These are phyloP conservation scores for Thryonomys swinderianus DNA, from an alignment of 2,113 vertebrate genomes.

Conservation along the genomic window DNA sequence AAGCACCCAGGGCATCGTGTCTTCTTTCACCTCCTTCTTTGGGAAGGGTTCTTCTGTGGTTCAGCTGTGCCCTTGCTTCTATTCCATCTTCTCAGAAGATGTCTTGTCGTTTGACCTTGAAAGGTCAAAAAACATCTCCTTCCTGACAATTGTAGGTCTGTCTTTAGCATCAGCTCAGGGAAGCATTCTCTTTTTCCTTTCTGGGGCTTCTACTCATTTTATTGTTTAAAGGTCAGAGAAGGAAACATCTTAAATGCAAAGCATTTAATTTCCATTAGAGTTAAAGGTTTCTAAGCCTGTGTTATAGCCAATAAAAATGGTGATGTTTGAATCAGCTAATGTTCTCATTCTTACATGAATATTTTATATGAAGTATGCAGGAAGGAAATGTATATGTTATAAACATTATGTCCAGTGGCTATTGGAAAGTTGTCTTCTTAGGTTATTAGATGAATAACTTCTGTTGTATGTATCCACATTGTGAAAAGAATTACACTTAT, in stretches of 20 bases:
- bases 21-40: not conserved
- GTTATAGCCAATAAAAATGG: slow-evolving; percentile 58
- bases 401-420: slow-evolving; percentile 34
- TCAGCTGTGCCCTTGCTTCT: not conserved
- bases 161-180: not conserved
- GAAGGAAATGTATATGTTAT: slow-evolving; percentile 68
- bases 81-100: not conserved
- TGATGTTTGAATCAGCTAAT: slow-evolving; percentile 64
- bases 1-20: not conserved
- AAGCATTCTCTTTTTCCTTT: slow-evolving; percentile 37
- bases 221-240: slow-evolving; percentile 67
- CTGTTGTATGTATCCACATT: slow-evolving; percentile 32
- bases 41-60: not conserved
- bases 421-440: slow-evolving; percentile 65
- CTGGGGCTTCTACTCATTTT: slow-evolving; percentile 41
- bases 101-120: slow-evolving; percentile 36
- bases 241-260: slow-evolving; percentile 59
- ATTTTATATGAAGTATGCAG: slow-evolving; percentile 74
- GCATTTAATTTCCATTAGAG: slow-evolving; percentile 74
- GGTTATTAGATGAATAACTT: slow-evolving; percentile 61
- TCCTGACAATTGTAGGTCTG: not conserved
- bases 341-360: slow-evolving; percentile 69
- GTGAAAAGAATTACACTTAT: slow-evolving; percentile 50
- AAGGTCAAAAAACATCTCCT: slow-evolving; percentile 19
- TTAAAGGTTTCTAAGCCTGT: slow-evolving; percentile 64